Conservation (phyloP, 2,797 vertebrate genomes). For the Leptatherina wallacei region DNA sequence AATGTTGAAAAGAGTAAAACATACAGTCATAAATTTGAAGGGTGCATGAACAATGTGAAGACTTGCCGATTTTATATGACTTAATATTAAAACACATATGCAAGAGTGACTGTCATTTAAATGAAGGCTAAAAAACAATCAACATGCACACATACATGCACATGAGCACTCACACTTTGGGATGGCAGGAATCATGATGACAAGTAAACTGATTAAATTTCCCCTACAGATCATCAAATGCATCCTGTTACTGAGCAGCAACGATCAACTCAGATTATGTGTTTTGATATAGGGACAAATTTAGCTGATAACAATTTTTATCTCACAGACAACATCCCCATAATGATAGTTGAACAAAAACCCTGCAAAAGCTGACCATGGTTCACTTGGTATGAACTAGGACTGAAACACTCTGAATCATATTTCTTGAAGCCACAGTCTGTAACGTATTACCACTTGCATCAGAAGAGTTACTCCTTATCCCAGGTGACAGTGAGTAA, state of each 20-base stretch:
- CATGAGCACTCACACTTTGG: background rate
- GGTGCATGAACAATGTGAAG: no score
- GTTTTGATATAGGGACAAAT: slow-evolving; percentile 24
- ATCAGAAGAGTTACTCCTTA: slow-evolving; percentile 3
- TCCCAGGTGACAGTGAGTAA: slow-evolving; percentile 13
- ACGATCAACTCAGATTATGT: slow-evolving; percentile 15
- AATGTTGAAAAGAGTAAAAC: background rate
- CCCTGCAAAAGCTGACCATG: no score
- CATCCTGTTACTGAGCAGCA: slow-evolving; percentile 31
- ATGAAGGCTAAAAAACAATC: background rate
- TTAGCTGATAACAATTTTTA: slow-evolving; percentile 1
- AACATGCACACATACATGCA: background rate
- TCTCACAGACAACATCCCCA: background rate
- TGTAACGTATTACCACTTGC: slow-evolving; percentile 18
- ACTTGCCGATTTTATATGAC: background rate
- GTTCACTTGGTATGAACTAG: background rate
- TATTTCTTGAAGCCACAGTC: background rate
- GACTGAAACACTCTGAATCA: background rate
- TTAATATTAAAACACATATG: background rate
- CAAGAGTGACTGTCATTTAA: background rate
- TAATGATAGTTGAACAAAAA: background rate
- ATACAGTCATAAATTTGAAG: background rate
- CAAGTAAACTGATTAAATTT: slow-evolving; percentile 48
- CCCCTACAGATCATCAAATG: slow-evolving; percentile 33
- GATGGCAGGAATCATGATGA: background rate